Base-by-base conservation (phyloP, 92 coral and sea anemone species). In the Epizoanthus ramosus region DNA sequence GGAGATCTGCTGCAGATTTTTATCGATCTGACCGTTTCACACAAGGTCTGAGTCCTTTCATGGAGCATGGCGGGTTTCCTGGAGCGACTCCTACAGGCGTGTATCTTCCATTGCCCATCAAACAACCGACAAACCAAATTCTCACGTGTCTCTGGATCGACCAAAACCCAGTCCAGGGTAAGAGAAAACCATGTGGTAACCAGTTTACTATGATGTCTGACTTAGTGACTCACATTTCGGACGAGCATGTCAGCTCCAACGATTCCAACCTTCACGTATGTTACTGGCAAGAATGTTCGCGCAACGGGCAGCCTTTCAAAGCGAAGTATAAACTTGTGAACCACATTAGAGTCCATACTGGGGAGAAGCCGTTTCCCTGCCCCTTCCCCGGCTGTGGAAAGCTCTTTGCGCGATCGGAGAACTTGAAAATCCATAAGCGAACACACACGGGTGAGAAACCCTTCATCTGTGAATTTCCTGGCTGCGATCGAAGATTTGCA, bases 371-470 rank as follows among this genome's bases (percentile, higher is more conserved):
- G 2, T 97, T 97, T 81, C 99, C 99, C 8, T 97, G 99, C 68
- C 94, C 92, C 37, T 94, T 92, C 85, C 98, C 93, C 1, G 99
- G 95, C 12, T 97, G 99, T 79, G 99, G 99, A 10, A 97, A 97
- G 79, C 97, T 97, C 39, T 97, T 97, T 75, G 99, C 99, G 50
- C 92, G 99, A 79, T 97, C 99, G 15, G 99, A 97, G 87, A 97
- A 97, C 90, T 84, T 97, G 72, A 97, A 97, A 90, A 97, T 97
- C 59, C 99, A 96, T 86, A 94, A 94, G 84, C 85, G 99, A 50
- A 96, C 99, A 52, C 99, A 96, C 79, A 96, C 99, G 4, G 99
- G 99, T 18, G 99, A 96, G 71, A 96, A 96, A 59, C 99, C 99
- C 24, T 96, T 96, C 80, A 83, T 94, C 71, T 96, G 99, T 73